Evolutionary conservation across 2,113 vertebrate species (phyloP).

Genomic region (Ptyas mucosa): DNA sequence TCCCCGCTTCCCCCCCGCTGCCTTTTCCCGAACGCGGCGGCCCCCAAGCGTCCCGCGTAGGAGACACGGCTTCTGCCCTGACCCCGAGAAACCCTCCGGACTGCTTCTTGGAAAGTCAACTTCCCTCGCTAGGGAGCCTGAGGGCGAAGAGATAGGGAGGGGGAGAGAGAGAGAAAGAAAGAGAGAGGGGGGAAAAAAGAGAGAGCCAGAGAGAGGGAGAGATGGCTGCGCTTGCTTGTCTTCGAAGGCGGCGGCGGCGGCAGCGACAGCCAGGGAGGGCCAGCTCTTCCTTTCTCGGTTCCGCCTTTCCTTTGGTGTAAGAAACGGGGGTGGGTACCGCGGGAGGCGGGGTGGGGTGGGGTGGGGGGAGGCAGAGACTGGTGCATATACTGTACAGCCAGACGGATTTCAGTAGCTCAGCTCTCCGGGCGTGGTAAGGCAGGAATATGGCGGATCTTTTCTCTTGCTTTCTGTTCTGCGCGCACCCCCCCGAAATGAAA

Average conservation of each 20-base stretch:
- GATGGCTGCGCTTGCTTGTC: neutral
- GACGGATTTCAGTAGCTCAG: slow-evolving; percentile 40
- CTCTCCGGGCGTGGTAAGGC: slow-evolving; percentile 69
- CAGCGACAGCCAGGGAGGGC: neutral
- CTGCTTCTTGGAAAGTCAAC: neutral
- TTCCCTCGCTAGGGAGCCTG: neutral
- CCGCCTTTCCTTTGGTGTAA: neutral
- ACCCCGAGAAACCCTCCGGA: neutral
- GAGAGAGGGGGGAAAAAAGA: neutral
- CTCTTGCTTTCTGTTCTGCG: slow-evolving; percentile 30
- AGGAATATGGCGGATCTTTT: slow-evolving; percentile 72
- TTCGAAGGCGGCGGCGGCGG: slow-evolving; percentile 10
- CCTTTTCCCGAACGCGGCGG: slow-evolving; percentile 29
- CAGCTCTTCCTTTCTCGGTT: neutral
- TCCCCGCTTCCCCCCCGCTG: neutral
- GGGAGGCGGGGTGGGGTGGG: neutral
- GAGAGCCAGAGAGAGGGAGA: neutral
- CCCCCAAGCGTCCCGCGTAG: neutral
- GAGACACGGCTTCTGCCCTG: neutral
- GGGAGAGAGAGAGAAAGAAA: neutral
- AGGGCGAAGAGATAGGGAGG: neutral
- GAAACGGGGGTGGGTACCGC: neutral
- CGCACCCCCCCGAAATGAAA: slow-evolving; percentile 9
- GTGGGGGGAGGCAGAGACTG: neutral
- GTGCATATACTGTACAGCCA: neutral